These are phyloP conservation scores for Sinohyriopsis cumingii DNA, from an alignment of 2,888 invertebrate species.

Conservation along the genomic window DNA sequence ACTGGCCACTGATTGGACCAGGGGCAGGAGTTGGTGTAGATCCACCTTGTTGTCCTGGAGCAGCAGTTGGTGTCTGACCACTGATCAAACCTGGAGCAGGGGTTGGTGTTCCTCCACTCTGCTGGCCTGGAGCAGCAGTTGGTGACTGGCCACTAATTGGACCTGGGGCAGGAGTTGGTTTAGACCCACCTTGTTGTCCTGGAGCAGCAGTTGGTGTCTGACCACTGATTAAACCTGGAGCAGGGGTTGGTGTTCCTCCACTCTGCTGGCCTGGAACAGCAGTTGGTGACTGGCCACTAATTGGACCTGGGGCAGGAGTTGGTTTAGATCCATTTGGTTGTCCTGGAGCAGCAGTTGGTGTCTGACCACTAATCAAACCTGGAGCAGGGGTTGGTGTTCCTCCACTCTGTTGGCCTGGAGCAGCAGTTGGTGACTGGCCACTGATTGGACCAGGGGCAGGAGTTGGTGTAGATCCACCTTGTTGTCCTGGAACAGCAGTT, in stretches of 20 bases:
- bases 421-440: slow-evolving; percentile 24
- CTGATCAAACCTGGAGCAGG: neutral
- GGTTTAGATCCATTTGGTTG: slow-evolving; percentile 1
- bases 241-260: slow-evolving; percentile 7
- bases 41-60: neutral
- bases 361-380: slow-evolving; percentile 14
- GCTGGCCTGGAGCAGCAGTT: neutral
- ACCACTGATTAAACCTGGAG: slow-evolving; percentile 2
- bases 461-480: slow-evolving; percentile 18
- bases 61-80: too few relatives aligned
- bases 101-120: neutral
- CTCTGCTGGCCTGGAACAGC: slow-evolving; percentile 1
- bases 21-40: slow-evolving; percentile 15
- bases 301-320: neutral
- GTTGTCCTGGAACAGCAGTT: slow-evolving; percentile 3
- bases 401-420: slow-evolving; percentile 13
- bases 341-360: slow-evolving; percentile 14
- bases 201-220: slow-evolving; percentile 8
- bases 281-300: slow-evolving; percentile 8
- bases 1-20: too few relatives aligned
- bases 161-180: slow-evolving; percentile 4
- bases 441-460: slow-evolving; percentile 24
- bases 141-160: neutral
- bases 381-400: slow-evolving; percentile 26
- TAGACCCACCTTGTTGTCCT: slow-evolving; percentile 20